Evolutionary conservation across 2,113 vertebrate species (phyloP).

Genomic region (Apteryx mantelli): DNA sequence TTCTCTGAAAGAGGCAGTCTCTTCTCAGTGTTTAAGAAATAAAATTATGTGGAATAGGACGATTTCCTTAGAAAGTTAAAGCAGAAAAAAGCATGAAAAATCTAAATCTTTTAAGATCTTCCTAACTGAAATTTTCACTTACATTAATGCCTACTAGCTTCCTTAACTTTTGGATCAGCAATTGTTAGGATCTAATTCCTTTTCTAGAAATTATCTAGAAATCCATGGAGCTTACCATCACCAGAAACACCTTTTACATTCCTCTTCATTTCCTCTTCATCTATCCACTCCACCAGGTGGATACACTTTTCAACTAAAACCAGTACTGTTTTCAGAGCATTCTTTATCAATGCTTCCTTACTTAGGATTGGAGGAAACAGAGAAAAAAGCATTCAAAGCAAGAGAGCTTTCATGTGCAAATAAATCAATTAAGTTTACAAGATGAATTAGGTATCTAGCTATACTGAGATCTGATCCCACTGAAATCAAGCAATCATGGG

Average conservation of each 20-base stretch:
- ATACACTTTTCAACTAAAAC: not conserved
- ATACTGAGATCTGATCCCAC: not conserved
- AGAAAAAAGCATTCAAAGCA: constrained; percentile 1
- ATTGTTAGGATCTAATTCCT: not conserved
- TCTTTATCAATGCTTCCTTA: constrained; percentile 26
- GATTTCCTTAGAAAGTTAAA: not conserved
- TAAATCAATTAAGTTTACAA: not conserved
- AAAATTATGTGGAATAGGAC: not conserved
- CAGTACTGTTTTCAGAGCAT: not conserved
- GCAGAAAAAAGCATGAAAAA: not conserved
- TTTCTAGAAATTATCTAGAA: not conserved
- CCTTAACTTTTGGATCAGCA: not conserved
- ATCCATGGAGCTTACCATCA: not conserved
- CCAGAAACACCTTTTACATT: not conserved
- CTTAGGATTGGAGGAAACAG: constrained; percentile 29
- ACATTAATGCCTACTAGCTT: not conserved
- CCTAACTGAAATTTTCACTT: not conserved
- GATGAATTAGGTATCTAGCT: not conserved
- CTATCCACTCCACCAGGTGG: not conserved
- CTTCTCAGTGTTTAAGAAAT: not conserved
- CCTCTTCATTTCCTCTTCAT: not conserved
- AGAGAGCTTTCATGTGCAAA: not conserved
- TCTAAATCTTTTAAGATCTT: not conserved
- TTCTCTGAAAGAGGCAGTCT: not conserved
- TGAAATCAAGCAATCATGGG: not conserved